A percentile compares a stretch with the other conserved stretches of the same genome.
phyloP scores from a whole-genome alignment of 2,113 vertebrate genomes.

The Neodontobutis hainanensis region DNA sequence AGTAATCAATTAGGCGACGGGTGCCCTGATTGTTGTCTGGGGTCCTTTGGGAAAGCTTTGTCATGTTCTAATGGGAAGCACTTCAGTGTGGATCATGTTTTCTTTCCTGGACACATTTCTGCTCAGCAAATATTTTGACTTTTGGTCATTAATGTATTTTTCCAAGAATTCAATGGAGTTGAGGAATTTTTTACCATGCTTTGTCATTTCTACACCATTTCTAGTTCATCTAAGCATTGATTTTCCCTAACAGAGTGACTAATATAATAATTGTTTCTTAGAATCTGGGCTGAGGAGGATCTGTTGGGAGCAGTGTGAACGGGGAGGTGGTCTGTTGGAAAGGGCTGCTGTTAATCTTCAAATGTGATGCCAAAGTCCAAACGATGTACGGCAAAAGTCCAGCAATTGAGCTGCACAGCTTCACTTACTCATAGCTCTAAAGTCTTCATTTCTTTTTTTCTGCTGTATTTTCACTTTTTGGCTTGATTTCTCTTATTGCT shows the following conservation, averaged over 20 bases:
- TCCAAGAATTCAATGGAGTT: constrained; percentile 36
- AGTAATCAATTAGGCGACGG: constrained; percentile 56
- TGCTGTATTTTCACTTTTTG: constrained; percentile 1
- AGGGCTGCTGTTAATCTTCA: constrained; percentile 59
- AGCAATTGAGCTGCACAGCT: constrained; percentile 43
- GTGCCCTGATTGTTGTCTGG: constrained; percentile 30
- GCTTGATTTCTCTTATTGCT: background rate
- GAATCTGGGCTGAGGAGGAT: constrained; percentile 19
- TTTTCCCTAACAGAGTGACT: constrained; percentile 21
- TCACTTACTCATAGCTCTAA: constrained; percentile 44
- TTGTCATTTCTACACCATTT: constrained; percentile 15
- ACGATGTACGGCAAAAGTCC: constrained; percentile 44
- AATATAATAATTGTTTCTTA: constrained; percentile 25
- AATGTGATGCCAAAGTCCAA: constrained; percentile 53
- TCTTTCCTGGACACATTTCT: constrained; percentile 41
- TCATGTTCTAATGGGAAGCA: constrained; percentile 42
- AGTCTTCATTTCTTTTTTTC: constrained; percentile 25
- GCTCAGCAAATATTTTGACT: constrained; percentile 59
- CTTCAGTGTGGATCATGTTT: constrained; percentile 15
- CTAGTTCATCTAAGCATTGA: background rate
- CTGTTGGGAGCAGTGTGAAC: constrained; percentile 11
- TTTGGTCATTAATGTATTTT: constrained; percentile 47
- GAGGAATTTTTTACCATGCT: constrained; percentile 2
- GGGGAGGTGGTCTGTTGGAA: constrained; percentile 48
- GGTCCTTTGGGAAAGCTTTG: constrained; percentile 32